phyloP scores from a whole-genome alignment of 1,140 invertebrate species.

The Papilio polyxenes region DNA sequence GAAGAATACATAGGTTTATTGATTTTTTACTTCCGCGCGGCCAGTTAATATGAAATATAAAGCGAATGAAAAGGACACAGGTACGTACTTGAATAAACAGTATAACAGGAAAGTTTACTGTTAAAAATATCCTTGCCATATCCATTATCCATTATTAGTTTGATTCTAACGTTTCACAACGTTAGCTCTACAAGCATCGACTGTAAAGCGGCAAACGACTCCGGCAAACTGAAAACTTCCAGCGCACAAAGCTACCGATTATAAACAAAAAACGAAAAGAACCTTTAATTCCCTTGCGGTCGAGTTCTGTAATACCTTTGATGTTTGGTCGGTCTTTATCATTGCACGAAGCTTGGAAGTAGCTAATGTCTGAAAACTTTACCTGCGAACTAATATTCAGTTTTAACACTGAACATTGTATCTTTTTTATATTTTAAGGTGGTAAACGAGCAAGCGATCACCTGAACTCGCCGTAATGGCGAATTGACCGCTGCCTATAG shows the following conservation, averaged over 20 bases:
- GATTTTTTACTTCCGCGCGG: no score
- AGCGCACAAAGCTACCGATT: conserved; percentile 65
- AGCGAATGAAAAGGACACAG: not conserved
- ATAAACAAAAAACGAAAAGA: conserved; percentile 68
- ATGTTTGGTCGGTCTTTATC: conserved; percentile 57
- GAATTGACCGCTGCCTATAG: no score
- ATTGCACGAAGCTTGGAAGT: conserved; percentile 40
- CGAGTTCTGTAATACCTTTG: conserved; percentile 55
- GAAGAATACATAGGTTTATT: no score
- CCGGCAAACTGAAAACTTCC: conserved; percentile 53
- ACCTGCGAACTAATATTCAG: conserved; percentile 14
- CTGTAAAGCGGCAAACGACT: conserved; percentile 57
- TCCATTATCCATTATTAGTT: conserved; percentile 35
- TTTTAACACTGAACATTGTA: not conserved
- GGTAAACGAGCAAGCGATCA: no score
- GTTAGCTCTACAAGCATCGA: conserved; percentile 56
- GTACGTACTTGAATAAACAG: no score
- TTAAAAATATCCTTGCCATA: not conserved
- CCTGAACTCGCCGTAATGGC: no score
- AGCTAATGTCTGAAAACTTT: conserved; percentile 35
- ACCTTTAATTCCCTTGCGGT: conserved; percentile 59
- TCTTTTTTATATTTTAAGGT: no score
- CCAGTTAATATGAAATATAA: no score
- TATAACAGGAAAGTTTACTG: no score
- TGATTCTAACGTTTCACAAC: conserved; percentile 35